Percentiles rank a stretch among this genome's conserved stretches.
Evolutionary conservation across 2,113 vertebrate species (phyloP).

Genomic region (Gnathochromis pfefferi): DNA sequence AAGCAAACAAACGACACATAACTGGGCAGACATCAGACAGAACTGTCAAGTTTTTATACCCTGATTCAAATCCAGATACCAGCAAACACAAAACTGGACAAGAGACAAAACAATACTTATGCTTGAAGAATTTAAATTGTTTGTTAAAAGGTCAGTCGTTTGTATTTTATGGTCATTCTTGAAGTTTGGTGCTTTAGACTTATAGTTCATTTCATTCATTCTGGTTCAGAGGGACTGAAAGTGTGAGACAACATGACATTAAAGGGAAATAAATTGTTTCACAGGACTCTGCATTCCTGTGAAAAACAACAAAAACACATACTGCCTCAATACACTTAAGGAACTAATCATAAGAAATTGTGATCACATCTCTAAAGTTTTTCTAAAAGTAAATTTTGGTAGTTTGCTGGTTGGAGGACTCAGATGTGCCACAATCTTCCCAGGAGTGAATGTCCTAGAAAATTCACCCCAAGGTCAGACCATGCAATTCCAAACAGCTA

Average conservation of each 20-base stretch:
- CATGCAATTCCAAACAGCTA: neutral
- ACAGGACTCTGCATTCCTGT: neutral
- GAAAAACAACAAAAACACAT: neutral
- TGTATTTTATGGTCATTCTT: neutral
- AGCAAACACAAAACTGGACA: neutral
- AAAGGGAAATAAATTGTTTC: neutral
- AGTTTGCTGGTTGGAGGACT: neutral
- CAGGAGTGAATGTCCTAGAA: neutral
- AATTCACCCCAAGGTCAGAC: neutral
- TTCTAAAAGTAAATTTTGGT: neutral
- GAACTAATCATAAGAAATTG: neutral
- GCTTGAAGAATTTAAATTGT: neutral
- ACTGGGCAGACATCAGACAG: neutral
- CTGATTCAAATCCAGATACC: neutral
- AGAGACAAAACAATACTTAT: neutral
- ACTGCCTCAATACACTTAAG: neutral
- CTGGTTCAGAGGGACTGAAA: neutral
- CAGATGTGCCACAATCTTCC: neutral
- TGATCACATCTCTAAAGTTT: neutral
- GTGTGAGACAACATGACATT: neutral
- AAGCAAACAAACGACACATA: neutral
- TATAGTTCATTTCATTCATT: neutral
- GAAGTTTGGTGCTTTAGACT: neutral
- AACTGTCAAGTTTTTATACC: neutral
- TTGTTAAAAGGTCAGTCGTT: fast-evolving